Conservation (phyloP, 2,888 invertebrate species). For the Pecten maximus region DNA sequence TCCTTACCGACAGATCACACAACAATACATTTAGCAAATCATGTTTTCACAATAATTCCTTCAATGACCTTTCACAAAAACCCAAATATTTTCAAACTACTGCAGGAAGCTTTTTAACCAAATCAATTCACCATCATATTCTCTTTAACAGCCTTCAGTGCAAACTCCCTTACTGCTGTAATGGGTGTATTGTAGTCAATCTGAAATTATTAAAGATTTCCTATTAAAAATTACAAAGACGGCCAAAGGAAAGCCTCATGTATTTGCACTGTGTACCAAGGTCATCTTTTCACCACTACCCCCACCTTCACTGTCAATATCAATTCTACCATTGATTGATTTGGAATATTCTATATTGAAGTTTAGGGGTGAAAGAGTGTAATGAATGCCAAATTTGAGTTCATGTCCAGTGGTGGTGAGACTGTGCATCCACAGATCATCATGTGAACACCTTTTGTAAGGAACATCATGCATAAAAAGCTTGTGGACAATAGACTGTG, state of each 20-base stretch:
- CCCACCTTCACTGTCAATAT: background rate
- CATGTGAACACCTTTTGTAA: background rate
- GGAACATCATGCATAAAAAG: background rate
- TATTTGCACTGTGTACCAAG: background rate
- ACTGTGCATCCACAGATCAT: conserved; percentile 25
- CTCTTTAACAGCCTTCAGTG: background rate
- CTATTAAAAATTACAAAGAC: background rate
- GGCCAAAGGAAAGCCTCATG: background rate
- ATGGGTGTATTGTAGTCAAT: background rate
- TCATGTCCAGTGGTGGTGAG: background rate
- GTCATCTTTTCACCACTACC: background rate
- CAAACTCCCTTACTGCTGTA: background rate
- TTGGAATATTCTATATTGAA: background rate
- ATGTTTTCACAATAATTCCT: background rate
- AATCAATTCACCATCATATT: background rate
- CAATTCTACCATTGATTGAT: background rate
- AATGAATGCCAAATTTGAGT: background rate
- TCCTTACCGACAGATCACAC: background rate
- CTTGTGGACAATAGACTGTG: background rate
- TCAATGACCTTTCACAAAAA: background rate
- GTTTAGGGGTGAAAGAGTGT: background rate
- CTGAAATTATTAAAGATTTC: background rate
- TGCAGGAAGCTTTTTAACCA: background rate
- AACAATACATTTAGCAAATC: background rate
- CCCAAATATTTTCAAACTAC: background rate